phyloP scores from a whole-genome alignment of 2,888 invertebrate species.

The Sphinx pinastri region DNA sequence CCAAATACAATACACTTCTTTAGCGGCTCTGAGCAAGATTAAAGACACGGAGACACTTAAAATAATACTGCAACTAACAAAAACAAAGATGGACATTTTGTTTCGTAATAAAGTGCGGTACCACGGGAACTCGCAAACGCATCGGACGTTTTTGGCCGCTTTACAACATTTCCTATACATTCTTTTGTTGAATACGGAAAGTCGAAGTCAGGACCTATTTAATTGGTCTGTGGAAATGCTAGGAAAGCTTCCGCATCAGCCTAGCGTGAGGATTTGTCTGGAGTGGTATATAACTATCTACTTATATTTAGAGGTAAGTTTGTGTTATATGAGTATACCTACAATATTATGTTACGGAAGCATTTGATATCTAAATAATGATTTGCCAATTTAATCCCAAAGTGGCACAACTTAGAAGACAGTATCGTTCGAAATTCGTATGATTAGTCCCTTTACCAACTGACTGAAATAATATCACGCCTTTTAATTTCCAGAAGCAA shows the following conservation, averaged over 20 bases:
- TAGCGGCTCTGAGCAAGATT: constrained; percentile 56
- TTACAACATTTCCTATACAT: constrained; percentile 67
- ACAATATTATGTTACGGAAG: too few relatives aligned
- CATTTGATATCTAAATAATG: too few relatives aligned
- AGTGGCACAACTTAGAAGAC: too few relatives aligned
- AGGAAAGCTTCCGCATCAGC: constrained; percentile 70
- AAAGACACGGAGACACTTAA: constrained; percentile 48
- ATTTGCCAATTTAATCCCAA: too few relatives aligned
- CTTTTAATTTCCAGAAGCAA: constrained; percentile 54
- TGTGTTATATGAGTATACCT: neutral
- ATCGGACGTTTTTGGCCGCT: constrained; percentile 61
- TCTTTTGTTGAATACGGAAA: constrained; percentile 36
- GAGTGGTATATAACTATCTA: constrained; percentile 72
- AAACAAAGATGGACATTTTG: constrained; percentile 55
- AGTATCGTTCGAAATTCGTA: too few relatives aligned
- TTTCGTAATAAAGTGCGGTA: constrained; percentile 71
- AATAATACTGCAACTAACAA: constrained; percentile 55
- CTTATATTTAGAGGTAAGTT: constrained; percentile 63
- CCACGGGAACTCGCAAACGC: constrained; percentile 69
- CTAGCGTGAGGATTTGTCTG: constrained; percentile 64
- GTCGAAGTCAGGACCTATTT: constrained; percentile 29
- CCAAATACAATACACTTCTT: constrained; percentile 60
- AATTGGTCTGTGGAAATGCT: constrained; percentile 65
- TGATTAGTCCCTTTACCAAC: neutral
- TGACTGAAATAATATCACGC: neutral